A percentile compares a stretch with the other conserved stretches of the same genome.
These are phyloP conservation scores for Myotis daubentonii DNA, from an alignment of 2,797 vertebrate genomes.

Conservation along the genomic window DNA sequence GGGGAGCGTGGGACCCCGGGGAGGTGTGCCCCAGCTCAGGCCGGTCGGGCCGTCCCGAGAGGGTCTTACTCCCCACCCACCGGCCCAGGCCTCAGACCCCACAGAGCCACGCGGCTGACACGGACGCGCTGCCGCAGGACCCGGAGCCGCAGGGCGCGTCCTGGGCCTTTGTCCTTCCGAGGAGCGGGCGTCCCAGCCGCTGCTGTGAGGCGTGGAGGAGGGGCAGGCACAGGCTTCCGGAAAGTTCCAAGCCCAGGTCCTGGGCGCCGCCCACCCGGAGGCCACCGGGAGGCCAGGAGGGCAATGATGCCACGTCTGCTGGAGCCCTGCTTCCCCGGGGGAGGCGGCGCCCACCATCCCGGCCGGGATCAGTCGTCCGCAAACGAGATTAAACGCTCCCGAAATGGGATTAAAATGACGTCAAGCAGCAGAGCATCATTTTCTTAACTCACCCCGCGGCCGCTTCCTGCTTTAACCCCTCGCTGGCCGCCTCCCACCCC, in stretches of 20 bases:
- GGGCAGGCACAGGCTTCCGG: not conserved
- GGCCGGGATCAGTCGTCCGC: conserved; percentile 80
- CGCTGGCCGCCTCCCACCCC: not conserved
- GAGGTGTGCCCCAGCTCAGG: not conserved
- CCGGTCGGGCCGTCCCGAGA: not conserved
- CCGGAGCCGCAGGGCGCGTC: fast-evolving
- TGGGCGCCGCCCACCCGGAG: fast-evolving
- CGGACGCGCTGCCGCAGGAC: fast-evolving
- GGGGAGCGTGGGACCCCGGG: fast-evolving
- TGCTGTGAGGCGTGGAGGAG: not conserved
- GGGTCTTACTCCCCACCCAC: not conserved
- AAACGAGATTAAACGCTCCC: conserved; percentile 85
- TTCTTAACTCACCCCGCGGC: conserved; percentile 75
- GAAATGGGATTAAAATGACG: conserved; percentile 87
- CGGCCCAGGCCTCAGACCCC: not conserved
- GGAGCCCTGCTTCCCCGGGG: conserved; percentile 65
- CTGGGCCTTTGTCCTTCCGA: not conserved
- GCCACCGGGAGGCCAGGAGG: not conserved
- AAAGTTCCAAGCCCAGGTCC: not conserved
- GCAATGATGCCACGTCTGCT: not conserved
- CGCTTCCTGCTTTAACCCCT: conserved; percentile 55
- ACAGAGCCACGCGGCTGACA: not conserved
- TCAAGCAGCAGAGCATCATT: conserved; percentile 83
- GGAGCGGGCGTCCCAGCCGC: not conserved
- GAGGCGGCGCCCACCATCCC: conserved; percentile 68